A percentile compares a stretch with the other conserved stretches of the same genome.
Conservation (phyloP, 2,797 vertebrate genomes). For the Cirrhinus mrigala region DNA sequence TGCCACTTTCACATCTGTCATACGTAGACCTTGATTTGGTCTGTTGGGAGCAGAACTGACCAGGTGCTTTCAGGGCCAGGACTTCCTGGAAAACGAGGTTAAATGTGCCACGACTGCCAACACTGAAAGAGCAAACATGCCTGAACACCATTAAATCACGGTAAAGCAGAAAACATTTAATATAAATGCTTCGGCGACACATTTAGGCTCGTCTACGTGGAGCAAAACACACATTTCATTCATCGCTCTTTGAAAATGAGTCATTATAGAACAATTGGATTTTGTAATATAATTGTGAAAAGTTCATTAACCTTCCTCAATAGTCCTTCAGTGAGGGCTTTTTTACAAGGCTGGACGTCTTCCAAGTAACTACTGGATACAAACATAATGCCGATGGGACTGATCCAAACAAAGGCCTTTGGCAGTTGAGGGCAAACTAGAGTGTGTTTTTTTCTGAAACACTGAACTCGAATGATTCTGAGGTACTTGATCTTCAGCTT, state of each 20-base stretch:
- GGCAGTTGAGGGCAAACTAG: neutral
- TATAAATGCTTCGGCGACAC: neutral
- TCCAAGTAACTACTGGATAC: slow-evolving; percentile 47
- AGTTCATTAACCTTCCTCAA: slow-evolving; percentile 56
- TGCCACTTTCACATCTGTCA: slow-evolving; percentile 33
- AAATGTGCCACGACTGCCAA: slow-evolving; percentile 3
- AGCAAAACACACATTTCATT: slow-evolving; percentile 27
- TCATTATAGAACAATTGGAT: slow-evolving; percentile 53
- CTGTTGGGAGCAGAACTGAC: slow-evolving; percentile 26
- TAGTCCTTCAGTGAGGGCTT: slow-evolving; percentile 44
- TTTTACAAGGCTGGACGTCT: slow-evolving; percentile 48
- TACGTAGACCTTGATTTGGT: slow-evolving; percentile 12
- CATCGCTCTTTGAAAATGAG: slow-evolving; percentile 28
- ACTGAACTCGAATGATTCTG: neutral
- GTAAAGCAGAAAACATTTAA: neutral
- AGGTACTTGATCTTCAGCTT: neutral
- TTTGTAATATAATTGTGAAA: slow-evolving; percentile 52
- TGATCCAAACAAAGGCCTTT: slow-evolving; percentile 24
- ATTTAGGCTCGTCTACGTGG: neutral
- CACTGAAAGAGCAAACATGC: neutral
- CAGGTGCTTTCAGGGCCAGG: slow-evolving; percentile 24
- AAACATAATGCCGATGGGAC: slow-evolving; percentile 38
- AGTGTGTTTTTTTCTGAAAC: neutral
- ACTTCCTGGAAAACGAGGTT: slow-evolving; percentile 23
- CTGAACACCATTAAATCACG: neutral